Percentiles rank a stretch among this genome's conserved stretches.
These are phyloP conservation scores for Petroica traversi DNA, from an alignment of 2,113 vertebrate genomes.

Conservation along the genomic window DNA sequence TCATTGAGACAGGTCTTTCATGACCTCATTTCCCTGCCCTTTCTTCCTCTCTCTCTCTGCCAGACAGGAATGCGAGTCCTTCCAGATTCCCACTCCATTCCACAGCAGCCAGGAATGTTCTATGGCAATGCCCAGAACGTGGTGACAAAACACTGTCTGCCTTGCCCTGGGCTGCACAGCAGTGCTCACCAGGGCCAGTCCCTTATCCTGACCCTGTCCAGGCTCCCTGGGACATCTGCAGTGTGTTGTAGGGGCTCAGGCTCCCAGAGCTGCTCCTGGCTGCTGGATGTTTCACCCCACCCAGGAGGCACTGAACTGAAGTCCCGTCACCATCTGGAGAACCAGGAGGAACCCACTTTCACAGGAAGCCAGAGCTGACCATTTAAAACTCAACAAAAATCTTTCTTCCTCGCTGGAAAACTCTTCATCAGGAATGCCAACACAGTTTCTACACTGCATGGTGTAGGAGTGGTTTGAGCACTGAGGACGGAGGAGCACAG, in stretches of 20 bases:
- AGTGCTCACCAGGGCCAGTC: not conserved
- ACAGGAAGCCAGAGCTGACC: not conserved
- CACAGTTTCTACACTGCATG: not conserved
- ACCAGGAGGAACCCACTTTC: not conserved
- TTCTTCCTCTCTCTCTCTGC: not conserved
- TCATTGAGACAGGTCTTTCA: conserved; percentile 1
- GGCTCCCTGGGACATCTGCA: not conserved
- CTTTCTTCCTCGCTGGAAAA: not conserved
- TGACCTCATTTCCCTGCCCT: conserved; percentile 10
- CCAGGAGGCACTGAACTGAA: not conserved
- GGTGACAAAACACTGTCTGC: not conserved
- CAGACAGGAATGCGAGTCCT: not conserved
- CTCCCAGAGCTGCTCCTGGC: not conserved
- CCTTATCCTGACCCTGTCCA: not conserved
- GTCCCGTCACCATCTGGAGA: not conserved
- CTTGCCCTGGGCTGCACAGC: not conserved
- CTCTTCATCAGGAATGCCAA: not conserved
- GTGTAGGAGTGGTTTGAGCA: not conserved
- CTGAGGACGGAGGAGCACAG: not conserved
- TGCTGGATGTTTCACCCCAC: not conserved
- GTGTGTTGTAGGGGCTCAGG: not conserved
- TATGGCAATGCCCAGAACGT: rapidly evolving
- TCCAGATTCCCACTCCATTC: not conserved
- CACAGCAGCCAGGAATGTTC: not conserved
- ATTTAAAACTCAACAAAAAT: not conserved